These are phyloP conservation scores for Micropoecilia bifurca DNA, from an alignment of 2,797 vertebrate species.

Conservation along the genomic window DNA sequence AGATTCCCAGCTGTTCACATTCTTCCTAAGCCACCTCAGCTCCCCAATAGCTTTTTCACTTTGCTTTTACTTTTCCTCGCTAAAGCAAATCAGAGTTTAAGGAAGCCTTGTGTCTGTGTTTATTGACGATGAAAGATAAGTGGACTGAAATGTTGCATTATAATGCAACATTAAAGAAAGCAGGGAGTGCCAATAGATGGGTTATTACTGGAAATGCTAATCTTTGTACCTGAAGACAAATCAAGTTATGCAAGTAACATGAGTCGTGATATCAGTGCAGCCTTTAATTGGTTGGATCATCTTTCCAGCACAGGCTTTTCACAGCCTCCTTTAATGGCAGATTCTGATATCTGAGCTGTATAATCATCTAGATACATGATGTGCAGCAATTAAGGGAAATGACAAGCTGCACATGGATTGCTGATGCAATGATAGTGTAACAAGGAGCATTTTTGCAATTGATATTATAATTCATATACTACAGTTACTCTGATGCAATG, in stretches of 20 bases:
- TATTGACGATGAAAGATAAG: background rate
- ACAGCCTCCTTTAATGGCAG: constrained; percentile 3
- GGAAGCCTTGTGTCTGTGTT: background rate
- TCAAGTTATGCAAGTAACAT: background rate
- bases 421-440: constrained; percentile 32
- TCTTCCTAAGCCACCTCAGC: background rate
- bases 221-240: background rate
- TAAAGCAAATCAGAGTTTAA: background rate
- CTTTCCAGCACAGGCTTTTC: background rate
- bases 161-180: background rate
- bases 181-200: background rate
- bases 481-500: background rate
- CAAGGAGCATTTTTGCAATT: background rate
- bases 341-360: constrained; percentile 1
- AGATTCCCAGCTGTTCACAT: background rate
- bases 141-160: background rate
- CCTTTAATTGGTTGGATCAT: constrained; percentile 13
- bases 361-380: constrained; percentile 7
- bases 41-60: background rate
- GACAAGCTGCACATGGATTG: background rate
- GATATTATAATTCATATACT: background rate
- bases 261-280: background rate
- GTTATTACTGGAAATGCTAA: background rate
- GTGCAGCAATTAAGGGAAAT: background rate
- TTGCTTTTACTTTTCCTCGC: background rate